phyloP scores from a whole-genome alignment of 2,113 vertebrate genomes.

The Pontoporia blainvillei region DNA sequence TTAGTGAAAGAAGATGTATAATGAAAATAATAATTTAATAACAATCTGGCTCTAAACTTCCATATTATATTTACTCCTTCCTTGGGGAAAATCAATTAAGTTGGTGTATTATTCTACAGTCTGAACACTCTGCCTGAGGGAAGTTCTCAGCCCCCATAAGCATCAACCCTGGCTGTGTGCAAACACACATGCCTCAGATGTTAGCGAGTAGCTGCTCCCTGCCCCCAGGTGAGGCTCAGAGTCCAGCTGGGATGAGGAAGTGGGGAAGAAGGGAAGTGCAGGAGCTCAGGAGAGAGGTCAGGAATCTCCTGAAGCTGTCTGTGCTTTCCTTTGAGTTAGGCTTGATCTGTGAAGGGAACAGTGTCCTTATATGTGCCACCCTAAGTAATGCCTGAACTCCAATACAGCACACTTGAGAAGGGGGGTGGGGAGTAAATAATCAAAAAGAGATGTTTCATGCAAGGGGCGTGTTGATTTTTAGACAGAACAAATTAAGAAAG shows the following conservation, averaged over 20 bases:
- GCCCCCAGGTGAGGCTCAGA: background rate
- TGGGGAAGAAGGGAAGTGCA: background rate
- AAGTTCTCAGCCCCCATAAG: background rate
- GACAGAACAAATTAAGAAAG: background rate
- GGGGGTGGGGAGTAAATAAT: no score
- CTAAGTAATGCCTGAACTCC: background rate
- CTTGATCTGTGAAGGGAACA: background rate
- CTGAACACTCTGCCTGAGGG: background rate
- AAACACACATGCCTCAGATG: background rate
- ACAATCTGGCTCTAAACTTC: slow-evolving; percentile 39
- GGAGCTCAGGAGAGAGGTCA: background rate
- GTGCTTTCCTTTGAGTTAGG: background rate
- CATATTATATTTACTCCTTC: slow-evolving; percentile 35
- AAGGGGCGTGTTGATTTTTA: background rate
- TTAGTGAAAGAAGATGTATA: slow-evolving; percentile 53
- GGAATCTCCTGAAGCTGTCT: background rate
- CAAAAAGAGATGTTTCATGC: background rate
- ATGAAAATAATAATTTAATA: slow-evolving; percentile 65
- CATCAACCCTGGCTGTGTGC: background rate
- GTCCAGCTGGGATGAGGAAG: background rate
- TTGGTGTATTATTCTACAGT: background rate
- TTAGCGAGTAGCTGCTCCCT: background rate
- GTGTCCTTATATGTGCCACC: no score
- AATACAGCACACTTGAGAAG: fast-evolving
- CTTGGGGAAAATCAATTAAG: slow-evolving; percentile 51